phyloP scores from a whole-genome alignment of 1,140 invertebrate species.

The Liolophura sinensis region DNA sequence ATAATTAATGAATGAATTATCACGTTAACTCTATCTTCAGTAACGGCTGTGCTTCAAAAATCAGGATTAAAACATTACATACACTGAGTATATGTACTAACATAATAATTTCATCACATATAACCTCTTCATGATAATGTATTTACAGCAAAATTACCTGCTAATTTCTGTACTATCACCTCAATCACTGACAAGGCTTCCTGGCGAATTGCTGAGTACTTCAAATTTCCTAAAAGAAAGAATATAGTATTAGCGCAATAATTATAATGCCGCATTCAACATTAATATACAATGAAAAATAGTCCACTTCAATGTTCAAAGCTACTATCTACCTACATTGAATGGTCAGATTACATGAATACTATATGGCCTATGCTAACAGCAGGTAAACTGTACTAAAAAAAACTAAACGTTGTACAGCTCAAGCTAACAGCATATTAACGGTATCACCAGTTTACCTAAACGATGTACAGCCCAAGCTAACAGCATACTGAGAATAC shows the following conservation, averaged over 20 bases:
- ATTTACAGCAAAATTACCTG: constrained; percentile 24
- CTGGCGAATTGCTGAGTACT: constrained; percentile 44
- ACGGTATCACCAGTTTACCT: not conserved
- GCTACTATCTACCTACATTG: not conserved
- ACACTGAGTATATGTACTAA: not conserved
- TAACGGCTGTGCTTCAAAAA: too few species aligned
- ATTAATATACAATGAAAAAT: not conserved
- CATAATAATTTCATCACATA: not conserved
- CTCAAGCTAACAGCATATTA: not conserved
- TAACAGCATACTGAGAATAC: not conserved
- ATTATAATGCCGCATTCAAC: not conserved
- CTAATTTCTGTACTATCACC: constrained; percentile 28
- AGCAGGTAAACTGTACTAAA: not conserved
- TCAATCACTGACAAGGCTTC: constrained; percentile 36
- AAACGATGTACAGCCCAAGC: constrained; percentile 3
- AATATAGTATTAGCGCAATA: not conserved
- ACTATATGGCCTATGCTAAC: not conserved
- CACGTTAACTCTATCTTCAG: too few species aligned
- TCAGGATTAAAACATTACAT: too few species aligned
- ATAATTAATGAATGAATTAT: too few species aligned
- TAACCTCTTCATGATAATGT: not conserved
- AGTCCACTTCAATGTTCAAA: too few species aligned
- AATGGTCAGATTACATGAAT: constrained; percentile 11
- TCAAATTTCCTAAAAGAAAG: constrained; percentile 38
- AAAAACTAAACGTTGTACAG: constrained; percentile 1